A percentile compares a stretch with the other conserved stretches of the same genome.
These are phyloP conservation scores for Agapornis roseicollis DNA, from an alignment of 2,113 vertebrate species.

Conservation along the genomic window DNA sequence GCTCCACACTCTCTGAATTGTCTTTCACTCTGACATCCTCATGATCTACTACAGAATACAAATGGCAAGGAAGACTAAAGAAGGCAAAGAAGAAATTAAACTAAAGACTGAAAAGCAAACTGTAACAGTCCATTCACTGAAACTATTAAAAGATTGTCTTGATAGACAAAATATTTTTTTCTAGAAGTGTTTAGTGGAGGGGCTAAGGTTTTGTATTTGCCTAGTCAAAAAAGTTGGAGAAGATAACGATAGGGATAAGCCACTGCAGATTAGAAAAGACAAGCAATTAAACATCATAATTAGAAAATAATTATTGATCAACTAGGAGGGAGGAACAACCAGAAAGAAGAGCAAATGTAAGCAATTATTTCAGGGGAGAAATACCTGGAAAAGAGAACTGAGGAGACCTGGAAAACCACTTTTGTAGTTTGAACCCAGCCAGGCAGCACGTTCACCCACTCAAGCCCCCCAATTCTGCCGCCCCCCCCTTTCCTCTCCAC, in stretches of 20 bases:
- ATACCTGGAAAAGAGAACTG: not conserved
- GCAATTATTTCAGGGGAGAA: not conserved
- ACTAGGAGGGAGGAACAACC: not conserved
- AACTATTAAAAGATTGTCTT: not conserved
- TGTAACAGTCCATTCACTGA: not conserved
- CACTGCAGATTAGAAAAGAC: not conserved
- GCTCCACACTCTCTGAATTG: not conserved
- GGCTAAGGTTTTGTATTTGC: not conserved
- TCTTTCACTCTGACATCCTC: not conserved
- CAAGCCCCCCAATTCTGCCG: too few relatives aligned
- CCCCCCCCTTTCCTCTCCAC: too few relatives aligned
- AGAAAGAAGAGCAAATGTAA: not conserved
- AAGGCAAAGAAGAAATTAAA: not conserved
- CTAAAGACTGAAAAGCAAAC: not conserved
- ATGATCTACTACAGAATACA: not conserved
- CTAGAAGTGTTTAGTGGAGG: fast-evolving
- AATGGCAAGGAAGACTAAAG: not conserved
- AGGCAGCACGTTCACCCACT: too few relatives aligned
- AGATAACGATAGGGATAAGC: not conserved
- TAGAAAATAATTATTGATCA: not conserved
- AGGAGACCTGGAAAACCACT: not conserved
- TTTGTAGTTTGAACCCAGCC: too few relatives aligned
- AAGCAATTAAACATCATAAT: not conserved
- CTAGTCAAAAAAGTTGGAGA: not conserved
- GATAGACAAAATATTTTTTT: not conserved